Evolutionary conservation across 2,113 vertebrate species (phyloP).

Genomic region (Hylia prasina): DNA sequence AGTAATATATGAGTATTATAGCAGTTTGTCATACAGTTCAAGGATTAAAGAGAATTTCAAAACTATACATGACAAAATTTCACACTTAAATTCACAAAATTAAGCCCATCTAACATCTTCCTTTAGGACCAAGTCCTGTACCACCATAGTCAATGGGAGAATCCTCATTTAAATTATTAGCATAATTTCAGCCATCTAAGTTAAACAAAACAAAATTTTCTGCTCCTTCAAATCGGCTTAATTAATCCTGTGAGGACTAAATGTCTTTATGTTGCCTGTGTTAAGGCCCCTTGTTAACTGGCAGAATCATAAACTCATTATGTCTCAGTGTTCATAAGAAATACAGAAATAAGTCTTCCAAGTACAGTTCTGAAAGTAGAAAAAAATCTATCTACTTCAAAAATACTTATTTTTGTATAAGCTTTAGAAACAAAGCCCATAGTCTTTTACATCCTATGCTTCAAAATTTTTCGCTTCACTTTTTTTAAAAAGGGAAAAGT

Average conservation of each 20-base stretch:
- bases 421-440: background rate
- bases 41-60: background rate
- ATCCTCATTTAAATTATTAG: background rate
- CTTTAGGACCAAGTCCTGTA: background rate
- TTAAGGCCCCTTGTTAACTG: background rate
- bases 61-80: background rate
- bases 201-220: constrained; percentile 5
- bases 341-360: background rate
- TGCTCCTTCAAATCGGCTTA: background rate
- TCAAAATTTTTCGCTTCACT: background rate
- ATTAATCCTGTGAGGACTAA: background rate
- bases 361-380: background rate
- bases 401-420: background rate
- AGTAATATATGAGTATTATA: background rate
- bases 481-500: background rate
- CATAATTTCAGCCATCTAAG: background rate
- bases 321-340: background rate
- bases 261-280: background rate
- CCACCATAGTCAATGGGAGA: background rate
- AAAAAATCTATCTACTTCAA: background rate
- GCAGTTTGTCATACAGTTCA: background rate
- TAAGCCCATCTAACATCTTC: background rate
- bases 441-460: background rate
- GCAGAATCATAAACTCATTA: background rate
- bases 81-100: background rate